Conservation (phyloP, 2,797 vertebrate genomes). For the Pangasius larnaudii region DNA sequence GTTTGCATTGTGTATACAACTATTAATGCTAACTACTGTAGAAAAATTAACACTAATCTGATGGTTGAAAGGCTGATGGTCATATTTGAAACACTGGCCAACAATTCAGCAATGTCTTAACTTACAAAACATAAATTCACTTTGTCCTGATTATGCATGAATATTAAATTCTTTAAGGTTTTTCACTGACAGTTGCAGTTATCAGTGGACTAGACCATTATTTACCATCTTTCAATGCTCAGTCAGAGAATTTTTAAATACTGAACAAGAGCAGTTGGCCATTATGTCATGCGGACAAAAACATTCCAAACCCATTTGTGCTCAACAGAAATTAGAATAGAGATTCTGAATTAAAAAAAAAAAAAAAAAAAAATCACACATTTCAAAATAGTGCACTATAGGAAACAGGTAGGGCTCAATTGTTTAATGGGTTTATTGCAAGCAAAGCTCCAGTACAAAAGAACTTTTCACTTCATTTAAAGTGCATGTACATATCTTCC, state of each 20-base stretch:
- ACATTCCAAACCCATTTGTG: neutral
- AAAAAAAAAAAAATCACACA: too few relatives aligned
- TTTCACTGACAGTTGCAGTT: neutral
- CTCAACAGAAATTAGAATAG: neutral
- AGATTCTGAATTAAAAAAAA: neutral
- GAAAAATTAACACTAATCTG: neutral
- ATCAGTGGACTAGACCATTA: neutral
- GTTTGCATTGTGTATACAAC: neutral
- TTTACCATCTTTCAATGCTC: neutral
- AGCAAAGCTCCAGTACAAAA: conserved; percentile 53
- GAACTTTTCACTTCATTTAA: conserved; percentile 40
- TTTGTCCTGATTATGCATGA: neutral
- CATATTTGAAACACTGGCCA: neutral
- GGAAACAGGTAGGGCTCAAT: neutral
- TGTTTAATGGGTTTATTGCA: conserved; percentile 55
- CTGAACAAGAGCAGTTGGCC: neutral
- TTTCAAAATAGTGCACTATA: neutral
- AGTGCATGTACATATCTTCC: conserved; percentile 50
- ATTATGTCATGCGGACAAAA: neutral
- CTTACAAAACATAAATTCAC: neutral
- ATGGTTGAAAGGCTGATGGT: neutral
- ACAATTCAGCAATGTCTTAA: neutral
- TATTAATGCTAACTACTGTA: neutral
- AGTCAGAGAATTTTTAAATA: neutral
- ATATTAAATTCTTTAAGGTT: neutral